Evolutionary conservation across 2,888 invertebrate species (phyloP), one percentile per base, ranked within the genome.

Genomic region (Drosophila anomelani): DNA sequence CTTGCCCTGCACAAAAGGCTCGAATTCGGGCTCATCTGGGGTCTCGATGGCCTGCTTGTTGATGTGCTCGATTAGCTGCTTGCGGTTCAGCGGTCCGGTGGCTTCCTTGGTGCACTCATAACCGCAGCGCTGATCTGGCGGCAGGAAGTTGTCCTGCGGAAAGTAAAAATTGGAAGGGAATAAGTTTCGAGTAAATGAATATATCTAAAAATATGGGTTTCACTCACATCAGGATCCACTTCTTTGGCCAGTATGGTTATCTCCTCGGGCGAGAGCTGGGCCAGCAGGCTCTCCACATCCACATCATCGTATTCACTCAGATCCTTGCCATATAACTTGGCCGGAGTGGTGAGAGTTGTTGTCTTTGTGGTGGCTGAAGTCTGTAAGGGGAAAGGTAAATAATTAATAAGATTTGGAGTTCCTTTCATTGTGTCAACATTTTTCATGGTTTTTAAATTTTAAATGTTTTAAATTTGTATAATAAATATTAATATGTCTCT

Each of bases 31-130:
- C 94, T 96, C 95, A 93, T 99, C 99, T 56, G 99, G 98, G 67
- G 99, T 98, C 93, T 98, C 98, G 85, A 98, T 94, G n/a, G 99
- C 99, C 92, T 98, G 97, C 93, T 98, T 98, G 93, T 99, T 99
- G 89, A 99, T 97, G 93, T 98, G 98, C 92, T 98, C 97, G 91
- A 99, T 97, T 60, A 99, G 94, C 92, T 98, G 97, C 93, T 98
- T 98, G 70, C 99, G 95, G 93, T 98, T 96, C 87, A 98, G 94
- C 17, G 99, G 98, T 47, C 99, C 99, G 26, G 99, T 99, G 20
- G 99, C 95, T 89, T 95, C 95, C 93, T 99, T 99, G 83, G 96
- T 96, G 91, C 99, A 99, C 92, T 98, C 98, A 92, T 99, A 98
- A 93, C 97, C 97, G 93, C 97, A 97, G 88, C 99, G 95, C 94